These are phyloP conservation scores for Monomorium pharaonis DNA, from an alignment of 1,140 invertebrate species.

Conservation along the genomic window DNA sequence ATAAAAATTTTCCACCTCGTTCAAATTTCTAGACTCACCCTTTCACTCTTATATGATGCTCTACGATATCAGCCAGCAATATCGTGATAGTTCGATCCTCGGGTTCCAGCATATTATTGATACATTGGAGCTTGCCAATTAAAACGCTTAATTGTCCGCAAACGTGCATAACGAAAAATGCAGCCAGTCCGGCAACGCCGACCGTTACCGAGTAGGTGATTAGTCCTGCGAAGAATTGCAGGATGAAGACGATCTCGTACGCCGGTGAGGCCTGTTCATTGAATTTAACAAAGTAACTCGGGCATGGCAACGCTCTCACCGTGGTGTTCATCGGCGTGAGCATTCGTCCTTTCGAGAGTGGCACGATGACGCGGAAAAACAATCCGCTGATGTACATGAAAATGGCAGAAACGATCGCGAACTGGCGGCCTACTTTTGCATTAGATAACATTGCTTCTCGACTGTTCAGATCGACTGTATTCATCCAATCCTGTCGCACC, in stretches of 20 bases:
- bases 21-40: conserved; percentile 5
- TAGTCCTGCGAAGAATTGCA: conserved; percentile 59
- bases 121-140: conserved; percentile 38
- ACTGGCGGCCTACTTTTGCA: conserved; percentile 43
- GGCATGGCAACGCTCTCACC: conserved; percentile 55
- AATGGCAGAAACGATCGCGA: conserved; percentile 36
- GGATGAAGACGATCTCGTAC: conserved; percentile 69
- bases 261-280: conserved; percentile 47
- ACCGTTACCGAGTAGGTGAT: conserved; percentile 52
- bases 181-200: conserved; percentile 57
- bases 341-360: conserved; percentile 57
- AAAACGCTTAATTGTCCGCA: conserved; percentile 63
- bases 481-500: conserved; percentile 57
- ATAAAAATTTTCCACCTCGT: too few relatives aligned
- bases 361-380: conserved; percentile 58
- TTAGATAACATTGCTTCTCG: conserved; percentile 57
- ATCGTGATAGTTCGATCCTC: neutral
- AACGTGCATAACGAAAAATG: conserved; percentile 60
- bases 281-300: conserved; percentile 54
- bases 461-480: neutral
- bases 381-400: conserved; percentile 69
- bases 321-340: conserved; percentile 57
- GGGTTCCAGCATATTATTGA: neutral
- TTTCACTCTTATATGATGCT: conserved; percentile 55
- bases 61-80: conserved; percentile 39